Evolutionary conservation across 2,797 vertebrate species (phyloP).

Genomic region (Coregonus ussuriensis): DNA sequence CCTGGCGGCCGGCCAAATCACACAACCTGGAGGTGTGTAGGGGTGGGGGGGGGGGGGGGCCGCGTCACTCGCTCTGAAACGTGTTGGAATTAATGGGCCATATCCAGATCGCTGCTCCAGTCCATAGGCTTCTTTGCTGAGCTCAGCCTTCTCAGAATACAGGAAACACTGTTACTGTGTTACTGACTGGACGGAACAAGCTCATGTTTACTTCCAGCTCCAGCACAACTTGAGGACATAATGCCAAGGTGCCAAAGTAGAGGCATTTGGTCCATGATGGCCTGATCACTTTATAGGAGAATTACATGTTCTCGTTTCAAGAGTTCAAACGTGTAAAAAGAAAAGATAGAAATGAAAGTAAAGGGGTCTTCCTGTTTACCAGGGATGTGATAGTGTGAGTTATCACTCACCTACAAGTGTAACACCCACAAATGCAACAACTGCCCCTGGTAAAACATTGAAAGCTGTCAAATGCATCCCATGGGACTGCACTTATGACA

Average conservation of each 20-base stretch:
- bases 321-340: background rate
- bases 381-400: background rate
- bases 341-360: conserved; percentile 8
- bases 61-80: background rate
- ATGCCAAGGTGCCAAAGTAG: background rate
- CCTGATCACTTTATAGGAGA: background rate
- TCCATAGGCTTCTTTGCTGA: background rate
- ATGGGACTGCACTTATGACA: background rate
- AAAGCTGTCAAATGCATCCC: background rate
- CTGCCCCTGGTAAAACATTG: background rate
- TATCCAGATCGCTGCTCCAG: conserved; percentile 33
- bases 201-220: background rate
- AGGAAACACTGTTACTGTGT: conserved; percentile 3
- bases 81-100: conserved; percentile 37
- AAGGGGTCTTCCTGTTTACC: conserved; percentile 27
- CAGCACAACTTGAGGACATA: background rate
- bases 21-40: conserved; percentile 41
- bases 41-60: background rate
- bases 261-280: background rate
- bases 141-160: background rate
- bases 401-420: background rate
- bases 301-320: background rate
- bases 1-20: conserved; percentile 15
- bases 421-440: background rate
- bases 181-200: background rate